A percentile compares a stretch with the other conserved stretches of the same genome.
Conservation (phyloP, 2,888 invertebrate genomes). For the Himalopsyche japonica region DNA sequence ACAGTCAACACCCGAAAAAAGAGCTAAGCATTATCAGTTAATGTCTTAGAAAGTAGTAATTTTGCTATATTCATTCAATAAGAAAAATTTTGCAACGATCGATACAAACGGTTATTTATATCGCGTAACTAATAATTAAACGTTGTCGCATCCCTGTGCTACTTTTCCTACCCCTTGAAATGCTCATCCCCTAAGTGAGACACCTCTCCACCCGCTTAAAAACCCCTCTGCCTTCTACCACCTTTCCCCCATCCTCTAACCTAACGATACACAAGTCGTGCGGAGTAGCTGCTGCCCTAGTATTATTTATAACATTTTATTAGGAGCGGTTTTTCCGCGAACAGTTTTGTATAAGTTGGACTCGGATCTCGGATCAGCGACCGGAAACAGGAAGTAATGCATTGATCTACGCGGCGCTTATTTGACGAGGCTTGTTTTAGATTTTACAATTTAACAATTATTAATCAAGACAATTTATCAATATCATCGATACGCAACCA, state of each 20-base stretch:
- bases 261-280: conserved; percentile 40
- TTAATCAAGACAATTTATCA: too few species aligned
- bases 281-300: conserved; percentile 42
- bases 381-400: not conserved
- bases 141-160: not conserved
- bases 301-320: conserved; percentile 41
- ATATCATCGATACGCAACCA: too few species aligned
- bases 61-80: too few species aligned
- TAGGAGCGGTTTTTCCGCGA: conserved; percentile 37
- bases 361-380: not conserved
- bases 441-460: too few species aligned
- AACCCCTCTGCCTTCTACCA: conserved; percentile 30
- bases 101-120: not conserved
- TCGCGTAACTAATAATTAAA: not conserved
- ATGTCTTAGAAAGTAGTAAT: too few species aligned
- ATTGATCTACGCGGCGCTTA: not conserved
- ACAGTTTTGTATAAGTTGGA: conserved; percentile 23
- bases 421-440: too few species aligned
- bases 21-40: too few species aligned
- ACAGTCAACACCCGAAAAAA: too few species aligned
- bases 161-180: conserved; percentile 41
- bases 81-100: too few species aligned
- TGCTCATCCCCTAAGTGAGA: conserved; percentile 23
- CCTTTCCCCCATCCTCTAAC: conserved; percentile 41
- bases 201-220: not conserved